Conservation (phyloP, 2,888 invertebrate species). For the Blera fallax region DNA sequence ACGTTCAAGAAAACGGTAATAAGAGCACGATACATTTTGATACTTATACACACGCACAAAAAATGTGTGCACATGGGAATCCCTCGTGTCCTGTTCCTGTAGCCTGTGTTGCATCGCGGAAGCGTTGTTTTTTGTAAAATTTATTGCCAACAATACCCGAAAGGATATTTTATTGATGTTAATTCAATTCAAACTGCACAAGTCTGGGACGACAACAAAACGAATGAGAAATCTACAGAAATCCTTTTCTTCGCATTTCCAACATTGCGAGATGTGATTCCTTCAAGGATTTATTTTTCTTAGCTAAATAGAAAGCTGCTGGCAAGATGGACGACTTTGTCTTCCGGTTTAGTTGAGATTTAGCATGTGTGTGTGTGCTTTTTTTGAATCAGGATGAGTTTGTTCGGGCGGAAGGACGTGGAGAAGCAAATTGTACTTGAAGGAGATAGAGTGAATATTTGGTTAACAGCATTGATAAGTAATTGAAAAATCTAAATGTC, state of each 20-base stretch:
- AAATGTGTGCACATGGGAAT: background rate
- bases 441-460: constrained; percentile 62
- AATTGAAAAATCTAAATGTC: constrained; percentile 69
- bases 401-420: background rate
- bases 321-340: constrained; percentile 62
- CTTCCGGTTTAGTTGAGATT: constrained; percentile 48
- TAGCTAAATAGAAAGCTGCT: constrained; percentile 55
- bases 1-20: constrained; percentile 25
- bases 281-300: constrained; percentile 60
- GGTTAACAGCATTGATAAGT: constrained; percentile 67
- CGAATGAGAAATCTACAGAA: constrained; percentile 63
- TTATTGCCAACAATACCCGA: constrained; percentile 56
- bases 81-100: background rate
- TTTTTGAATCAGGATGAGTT: constrained; percentile 27
- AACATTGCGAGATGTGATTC: constrained; percentile 28
- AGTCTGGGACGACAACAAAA: constrained; percentile 44
- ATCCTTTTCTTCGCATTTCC: constrained; percentile 41
- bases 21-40: constrained; percentile 20
- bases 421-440: constrained; percentile 38
- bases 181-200: constrained; percentile 78
- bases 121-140: constrained; percentile 16
- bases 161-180: constrained; percentile 78
- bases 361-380: constrained; percentile 18
- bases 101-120: constrained; percentile 28
- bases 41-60: background rate